Percentiles rank a stretch among this genome's conserved stretches.
Conservation (phyloP, 2,797 vertebrate genomes). For the Tenualosa ilisha region DNA sequence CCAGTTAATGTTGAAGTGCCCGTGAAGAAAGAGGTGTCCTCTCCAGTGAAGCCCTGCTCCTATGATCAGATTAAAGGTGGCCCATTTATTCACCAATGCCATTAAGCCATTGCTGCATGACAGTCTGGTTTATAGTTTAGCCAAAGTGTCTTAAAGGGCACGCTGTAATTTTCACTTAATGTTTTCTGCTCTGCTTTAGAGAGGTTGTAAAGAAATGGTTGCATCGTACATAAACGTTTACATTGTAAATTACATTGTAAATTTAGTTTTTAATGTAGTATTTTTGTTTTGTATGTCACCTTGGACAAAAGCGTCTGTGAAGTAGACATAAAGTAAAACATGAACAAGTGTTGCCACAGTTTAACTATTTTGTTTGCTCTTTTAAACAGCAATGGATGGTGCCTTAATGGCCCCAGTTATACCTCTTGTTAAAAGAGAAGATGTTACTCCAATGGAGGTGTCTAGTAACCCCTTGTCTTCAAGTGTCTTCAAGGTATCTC, state of each 20-base stretch:
- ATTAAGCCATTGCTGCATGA: background rate
- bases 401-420: slow-evolving; percentile 85
- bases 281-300: too few species aligned
- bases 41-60: slow-evolving; percentile 89
- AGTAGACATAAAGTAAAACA: too few species aligned
- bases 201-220: background rate
- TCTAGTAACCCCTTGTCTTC: slow-evolving; percentile 82
- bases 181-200: too few species aligned
- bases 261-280: too few species aligned
- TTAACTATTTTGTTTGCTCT: slow-evolving; percentile 30
- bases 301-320: too few species aligned
- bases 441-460: slow-evolving; percentile 95
- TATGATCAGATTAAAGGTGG: slow-evolving; percentile 94
- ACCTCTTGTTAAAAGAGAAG: slow-evolving; percentile 93
- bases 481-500: slow-evolving; percentile 80
- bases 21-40: slow-evolving; percentile 92
- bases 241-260: too few species aligned
- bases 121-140: too few species aligned
- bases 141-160: too few species aligned
- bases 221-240: background rate
- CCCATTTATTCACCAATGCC: background rate
- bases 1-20: slow-evolving; percentile 82
- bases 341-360: background rate
- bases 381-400: slow-evolving; percentile 80
- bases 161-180: too few species aligned